Evolutionary conservation across 2,888 invertebrate species (phyloP), one percentile per base, ranked within the genome.

Genomic region (Drosophila kambysellisi): DNA sequence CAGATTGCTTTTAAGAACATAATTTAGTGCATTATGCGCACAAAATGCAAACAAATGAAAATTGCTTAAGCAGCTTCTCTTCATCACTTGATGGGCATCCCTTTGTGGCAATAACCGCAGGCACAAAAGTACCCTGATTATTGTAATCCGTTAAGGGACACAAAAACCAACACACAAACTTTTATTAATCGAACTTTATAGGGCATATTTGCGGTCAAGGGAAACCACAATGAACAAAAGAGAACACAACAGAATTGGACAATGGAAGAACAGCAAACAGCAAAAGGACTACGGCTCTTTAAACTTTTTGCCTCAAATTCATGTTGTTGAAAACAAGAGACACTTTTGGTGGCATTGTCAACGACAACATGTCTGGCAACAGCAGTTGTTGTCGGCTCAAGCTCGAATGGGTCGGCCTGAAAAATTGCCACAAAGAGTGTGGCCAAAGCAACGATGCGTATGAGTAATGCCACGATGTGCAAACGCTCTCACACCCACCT

Each of bases 171-270:
- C 71, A 82, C 69, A n/a, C 74, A 74, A 71, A 84, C 66, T 82
- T 46, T 87, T 89, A 87, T 84, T 89, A 87, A 87, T 80, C 88
- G 83, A 84, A 87, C 83, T 80, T 84, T 84, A 81, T 82, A 76
- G 75, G 68, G 64, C 81, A 76, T 82, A 76, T 82, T 77, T 52
- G 56, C 50, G 62, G 52, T 11, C 50, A 39, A 57, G 50, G 35
- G 76, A 39, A 54, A 51, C 50, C 50, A 76, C 56, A 73, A 66
- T 65, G 70, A 50, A 70, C 70, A 48, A 50, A 57, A 32, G 29
- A 43, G 48, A 63, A 53, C 17, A 5, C 29, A 37, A 37, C 12
- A 48, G 51, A 65, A 54, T 56, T 20, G 35, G 20, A 58, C 64
- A 73, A 70, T 30, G 30, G 8, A 33, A 17, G 12, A 9, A 12